A percentile compares a stretch with the other conserved stretches of the same genome.
Evolutionary conservation across 2,797 vertebrate species (phyloP).

Genomic region (Margarornis squamiger): DNA sequence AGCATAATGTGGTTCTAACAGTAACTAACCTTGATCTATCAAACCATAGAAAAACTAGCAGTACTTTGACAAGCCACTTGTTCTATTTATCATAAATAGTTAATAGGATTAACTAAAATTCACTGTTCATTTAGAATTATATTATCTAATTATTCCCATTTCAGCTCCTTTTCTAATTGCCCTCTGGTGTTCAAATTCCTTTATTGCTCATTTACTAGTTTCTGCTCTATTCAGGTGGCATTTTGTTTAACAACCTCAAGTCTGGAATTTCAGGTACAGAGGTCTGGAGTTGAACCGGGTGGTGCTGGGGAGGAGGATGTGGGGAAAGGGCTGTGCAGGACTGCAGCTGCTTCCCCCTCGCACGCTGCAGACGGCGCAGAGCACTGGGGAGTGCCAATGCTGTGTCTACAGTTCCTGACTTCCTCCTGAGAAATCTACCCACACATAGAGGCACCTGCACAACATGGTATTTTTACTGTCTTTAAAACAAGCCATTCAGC

Average conservation of each 20-base stretch:
- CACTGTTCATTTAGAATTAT: not conserved
- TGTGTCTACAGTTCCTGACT: not conserved
- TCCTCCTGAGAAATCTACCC: conserved; percentile 13
- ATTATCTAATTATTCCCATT: conserved; percentile 10
- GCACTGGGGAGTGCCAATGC: accelerated
- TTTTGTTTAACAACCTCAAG: conserved; percentile 18
- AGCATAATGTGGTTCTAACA: conserved; percentile 52
- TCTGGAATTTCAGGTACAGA: not conserved
- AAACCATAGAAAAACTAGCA: conserved; percentile 27
- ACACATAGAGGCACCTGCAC: conserved; percentile 4
- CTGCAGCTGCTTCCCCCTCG: not conserved
- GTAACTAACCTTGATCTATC: conserved; percentile 45
- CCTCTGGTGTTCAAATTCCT: conserved; percentile 12
- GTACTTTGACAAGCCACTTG: conserved; percentile 27
- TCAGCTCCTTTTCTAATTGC: conserved; percentile 24
- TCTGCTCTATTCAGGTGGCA: not conserved
- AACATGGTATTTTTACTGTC: conserved; percentile 28
- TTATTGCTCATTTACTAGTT: conserved; percentile 8
- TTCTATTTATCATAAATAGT: not conserved
- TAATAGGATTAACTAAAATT: not conserved
- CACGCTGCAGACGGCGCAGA: accelerated
- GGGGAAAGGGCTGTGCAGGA: not conserved
- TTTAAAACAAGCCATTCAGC: conserved; percentile 38
- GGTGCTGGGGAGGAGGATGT: not conserved
- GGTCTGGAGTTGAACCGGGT: not conserved